phyloP scores from a whole-genome alignment of 2,797 vertebrate species.

The Eulemur coronatus region DNA sequence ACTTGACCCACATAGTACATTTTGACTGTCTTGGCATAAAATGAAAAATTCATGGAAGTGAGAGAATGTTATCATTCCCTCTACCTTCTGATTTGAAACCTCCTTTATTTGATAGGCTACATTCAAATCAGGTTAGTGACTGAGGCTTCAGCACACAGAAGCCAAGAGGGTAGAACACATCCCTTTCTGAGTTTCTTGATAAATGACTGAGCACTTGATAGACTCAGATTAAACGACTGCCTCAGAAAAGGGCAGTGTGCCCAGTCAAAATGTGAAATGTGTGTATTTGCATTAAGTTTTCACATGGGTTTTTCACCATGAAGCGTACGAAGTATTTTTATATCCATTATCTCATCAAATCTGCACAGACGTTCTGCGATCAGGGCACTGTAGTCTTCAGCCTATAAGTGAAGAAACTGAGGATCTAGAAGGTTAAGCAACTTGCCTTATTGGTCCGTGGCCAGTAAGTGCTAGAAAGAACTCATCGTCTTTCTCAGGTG shows the following conservation, averaged over 20 bases:
- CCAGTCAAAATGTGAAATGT: neutral
- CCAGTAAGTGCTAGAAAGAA: neutral
- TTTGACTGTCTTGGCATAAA: constrained; percentile 60
- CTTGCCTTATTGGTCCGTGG: neutral
- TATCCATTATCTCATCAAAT: neutral
- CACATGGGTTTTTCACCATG: neutral
- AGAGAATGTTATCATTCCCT: constrained; percentile 65
- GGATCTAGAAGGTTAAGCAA: neutral
- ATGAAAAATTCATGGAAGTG: constrained; percentile 69
- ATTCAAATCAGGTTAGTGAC: constrained; percentile 47
- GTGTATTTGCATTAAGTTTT: neutral
- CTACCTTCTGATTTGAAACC: neutral
- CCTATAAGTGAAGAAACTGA: neutral
- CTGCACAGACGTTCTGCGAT: neutral
- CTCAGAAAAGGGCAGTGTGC: neutral
- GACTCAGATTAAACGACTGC: constrained; percentile 29
- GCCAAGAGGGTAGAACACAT: neutral
- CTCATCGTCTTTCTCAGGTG: neutral
- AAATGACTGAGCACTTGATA: constrained; percentile 18
- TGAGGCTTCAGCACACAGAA: constrained; percentile 8
- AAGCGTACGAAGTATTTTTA: neutral
- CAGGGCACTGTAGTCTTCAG: neutral
- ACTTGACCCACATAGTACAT: constrained; percentile 65
- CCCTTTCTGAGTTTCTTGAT: constrained; percentile 25
- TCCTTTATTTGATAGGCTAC: constrained; percentile 30